These are phyloP conservation scores for Orchestes rusci DNA, from an alignment of 2,888 invertebrate species.

Conservation along the genomic window DNA sequence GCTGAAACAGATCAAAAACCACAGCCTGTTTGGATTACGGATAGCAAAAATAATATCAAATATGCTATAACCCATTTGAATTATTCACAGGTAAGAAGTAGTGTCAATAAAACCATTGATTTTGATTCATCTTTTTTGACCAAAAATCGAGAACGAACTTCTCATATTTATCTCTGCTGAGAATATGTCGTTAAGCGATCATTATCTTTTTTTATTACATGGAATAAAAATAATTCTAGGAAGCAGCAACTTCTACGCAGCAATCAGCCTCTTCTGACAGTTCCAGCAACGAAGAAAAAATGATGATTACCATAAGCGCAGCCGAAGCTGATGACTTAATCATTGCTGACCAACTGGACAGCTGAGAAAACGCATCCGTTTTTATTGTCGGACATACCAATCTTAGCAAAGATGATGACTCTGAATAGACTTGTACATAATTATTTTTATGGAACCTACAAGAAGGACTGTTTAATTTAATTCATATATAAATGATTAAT, in stretches of 20 bases:
- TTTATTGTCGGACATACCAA: slow-evolving; percentile 13
- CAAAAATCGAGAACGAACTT: background rate
- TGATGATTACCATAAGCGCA: slow-evolving; percentile 66
- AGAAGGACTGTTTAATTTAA: too few species aligned
- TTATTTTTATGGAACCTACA: too few species aligned
- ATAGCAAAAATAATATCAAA: slow-evolving; percentile 42
- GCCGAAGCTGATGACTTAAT: slow-evolving; percentile 46
- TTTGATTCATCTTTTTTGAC: too few species aligned
- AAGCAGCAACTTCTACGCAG: slow-evolving; percentile 67
- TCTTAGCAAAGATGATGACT: slow-evolving; percentile 13
- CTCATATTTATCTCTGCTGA: background rate
- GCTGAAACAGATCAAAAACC: slow-evolving; percentile 32
- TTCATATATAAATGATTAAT: background rate
- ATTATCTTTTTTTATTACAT: slow-evolving; percentile 29
- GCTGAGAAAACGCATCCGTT: slow-evolving; percentile 42
- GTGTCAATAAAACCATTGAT: too few species aligned
- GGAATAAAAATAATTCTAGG: too few species aligned
- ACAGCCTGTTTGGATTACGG: slow-evolving; percentile 41
- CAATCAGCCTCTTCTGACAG: slow-evolving; percentile 66
- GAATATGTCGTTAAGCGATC: background rate
- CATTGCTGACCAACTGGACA: slow-evolving; percentile 42
- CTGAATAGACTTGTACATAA: too few species aligned
- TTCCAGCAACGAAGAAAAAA: slow-evolving; percentile 65
- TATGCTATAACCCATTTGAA: slow-evolving; percentile 44
- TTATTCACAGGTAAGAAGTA: slow-evolving; percentile 43